These are phyloP conservation scores for Euphysa ruthae DNA, from an alignment of 30 jellyfish, hydroid and myxozoan genomes.

Conservation along the genomic window DNA sequence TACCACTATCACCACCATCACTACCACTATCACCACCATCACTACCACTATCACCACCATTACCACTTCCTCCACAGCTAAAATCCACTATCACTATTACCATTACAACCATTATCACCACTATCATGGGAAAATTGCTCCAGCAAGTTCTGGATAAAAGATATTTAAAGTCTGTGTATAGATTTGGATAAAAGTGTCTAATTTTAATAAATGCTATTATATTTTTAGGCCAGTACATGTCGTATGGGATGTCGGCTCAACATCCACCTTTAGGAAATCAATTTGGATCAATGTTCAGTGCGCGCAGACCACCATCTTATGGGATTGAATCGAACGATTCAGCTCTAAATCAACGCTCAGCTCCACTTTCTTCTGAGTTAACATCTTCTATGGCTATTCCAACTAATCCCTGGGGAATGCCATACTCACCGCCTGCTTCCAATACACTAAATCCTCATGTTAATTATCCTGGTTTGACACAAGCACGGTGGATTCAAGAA, in stretches of 20 bases:
- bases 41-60: too few relatives aligned
- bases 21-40: too few relatives aligned
- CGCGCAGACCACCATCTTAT: not conserved
- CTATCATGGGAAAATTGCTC: too few relatives aligned
- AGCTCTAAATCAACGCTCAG: not conserved
- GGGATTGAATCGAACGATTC: not conserved
- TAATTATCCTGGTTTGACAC: not conserved
- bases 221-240: not conserved
- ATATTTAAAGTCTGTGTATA: too few relatives aligned
- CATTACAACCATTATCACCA: too few relatives aligned
- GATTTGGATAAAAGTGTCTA: too few relatives aligned
- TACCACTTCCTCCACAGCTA: too few relatives aligned
- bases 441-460: conserved; percentile 4
- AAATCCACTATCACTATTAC: too few relatives aligned
- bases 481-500: conserved; percentile 23
- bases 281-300: not conserved
- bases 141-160: too few relatives aligned
- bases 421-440: conserved; percentile 24
- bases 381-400: not conserved
- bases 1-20: too few relatives aligned
- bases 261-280: not conserved
- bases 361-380: not conserved
- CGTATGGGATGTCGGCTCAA: not conserved
- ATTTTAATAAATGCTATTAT: not conserved
- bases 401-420: conserved; percentile 23